Evolutionary conservation across 53 echinoderm and acorn worm genomes (phyloP).

Genomic region (Zoroaster sp.): DNA sequence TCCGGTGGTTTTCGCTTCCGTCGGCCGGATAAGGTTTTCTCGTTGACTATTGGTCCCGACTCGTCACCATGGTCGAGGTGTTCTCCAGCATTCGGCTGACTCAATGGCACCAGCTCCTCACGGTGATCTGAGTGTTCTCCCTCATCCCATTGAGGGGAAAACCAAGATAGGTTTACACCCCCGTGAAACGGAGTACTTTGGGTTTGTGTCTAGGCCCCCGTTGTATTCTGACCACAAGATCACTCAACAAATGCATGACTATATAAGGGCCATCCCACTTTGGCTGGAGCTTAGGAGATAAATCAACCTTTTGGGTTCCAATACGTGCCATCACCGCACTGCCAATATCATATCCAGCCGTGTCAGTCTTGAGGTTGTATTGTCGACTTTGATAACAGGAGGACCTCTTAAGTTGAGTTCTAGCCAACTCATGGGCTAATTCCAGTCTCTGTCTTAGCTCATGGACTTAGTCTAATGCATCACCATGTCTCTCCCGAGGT

Average conservation of each 20-base stretch:
- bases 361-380: background rate
- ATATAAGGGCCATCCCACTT: conserved; percentile 53
- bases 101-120: background rate
- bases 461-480: background rate
- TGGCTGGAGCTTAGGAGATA: conserved; percentile 42
- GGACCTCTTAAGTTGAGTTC: background rate
- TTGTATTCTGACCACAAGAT: conserved; percentile 1
- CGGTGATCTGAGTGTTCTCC: too few species aligned
- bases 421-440: conserved; percentile 1
- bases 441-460: conserved; percentile 5
- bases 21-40: background rate
- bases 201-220: background rate
- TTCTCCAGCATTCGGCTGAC: background rate
- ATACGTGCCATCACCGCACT: conserved; percentile 14
- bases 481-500: background rate
- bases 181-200: background rate
- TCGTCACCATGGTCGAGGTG: background rate
- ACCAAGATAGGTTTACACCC: background rate
- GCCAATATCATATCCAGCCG: background rate
- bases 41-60: background rate
- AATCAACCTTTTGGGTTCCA: conserved; percentile 11
- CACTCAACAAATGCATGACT: background rate
- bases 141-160: background rate
- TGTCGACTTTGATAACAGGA: conserved; percentile 8
- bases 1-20: background rate